These are phyloP conservation scores for Tetrao urogallus DNA, from an alignment of 2,113 vertebrate genomes.

Conservation along the genomic window DNA sequence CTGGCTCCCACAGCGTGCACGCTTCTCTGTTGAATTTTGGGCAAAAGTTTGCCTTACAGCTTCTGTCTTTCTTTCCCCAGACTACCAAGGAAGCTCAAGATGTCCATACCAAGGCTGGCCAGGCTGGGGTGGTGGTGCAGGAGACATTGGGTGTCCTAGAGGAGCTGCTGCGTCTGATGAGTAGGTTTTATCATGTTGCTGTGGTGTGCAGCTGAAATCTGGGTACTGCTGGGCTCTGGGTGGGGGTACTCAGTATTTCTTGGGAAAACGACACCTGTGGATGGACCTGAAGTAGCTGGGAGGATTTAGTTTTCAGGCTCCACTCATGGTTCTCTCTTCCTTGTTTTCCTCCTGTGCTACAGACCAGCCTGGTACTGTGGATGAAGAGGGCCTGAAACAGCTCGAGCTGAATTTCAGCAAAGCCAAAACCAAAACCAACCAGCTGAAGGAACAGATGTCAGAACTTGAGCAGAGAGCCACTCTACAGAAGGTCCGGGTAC, in stretches of 20 bases:
- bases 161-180: slow-evolving; percentile 77
- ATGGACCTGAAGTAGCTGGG: not conserved
- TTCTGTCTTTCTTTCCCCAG: slow-evolving; percentile 46
- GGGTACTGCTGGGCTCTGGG: not conserved
- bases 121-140: slow-evolving; percentile 69
- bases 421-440: slow-evolving; percentile 63
- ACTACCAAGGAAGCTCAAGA: slow-evolving; percentile 66
- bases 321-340: not conserved
- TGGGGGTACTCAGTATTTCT: not conserved
- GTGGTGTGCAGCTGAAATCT: not conserved
- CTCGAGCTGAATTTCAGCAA: slow-evolving; percentile 70
- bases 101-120: slow-evolving; percentile 68
- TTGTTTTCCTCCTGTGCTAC: slow-evolving; percentile 15
- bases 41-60: not conserved
- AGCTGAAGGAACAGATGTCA: slow-evolving; percentile 76
- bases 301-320: not conserved
- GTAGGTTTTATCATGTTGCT: slow-evolving; percentile 59
- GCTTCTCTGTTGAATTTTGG: not conserved
- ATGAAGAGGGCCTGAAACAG: slow-evolving; percentile 75
- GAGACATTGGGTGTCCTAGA: slow-evolving; percentile 74
- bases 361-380: slow-evolving; percentile 78
- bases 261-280: not conserved
- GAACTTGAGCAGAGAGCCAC: slow-evolving; percentile 79
- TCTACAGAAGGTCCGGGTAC: slow-evolving; percentile 70
- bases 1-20: not conserved